Evolutionary conservation across 2,113 vertebrate genomes (phyloP), one percentile per base, ranked within the genome.

Genomic region (Hassar affinis): DNA sequence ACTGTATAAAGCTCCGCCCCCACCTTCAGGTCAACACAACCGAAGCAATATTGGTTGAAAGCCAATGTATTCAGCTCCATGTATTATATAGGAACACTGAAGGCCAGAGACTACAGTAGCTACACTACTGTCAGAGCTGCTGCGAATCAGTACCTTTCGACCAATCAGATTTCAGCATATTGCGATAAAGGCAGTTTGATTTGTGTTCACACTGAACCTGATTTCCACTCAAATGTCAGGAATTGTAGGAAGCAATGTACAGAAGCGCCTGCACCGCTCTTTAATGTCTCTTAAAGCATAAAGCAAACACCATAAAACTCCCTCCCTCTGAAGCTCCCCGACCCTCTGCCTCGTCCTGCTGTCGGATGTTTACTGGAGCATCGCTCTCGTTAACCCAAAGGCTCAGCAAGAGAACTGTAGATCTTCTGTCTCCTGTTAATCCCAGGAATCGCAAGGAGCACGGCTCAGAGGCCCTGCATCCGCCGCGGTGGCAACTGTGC

Each of bases 281-380:
- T 57, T 61, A 14, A 11, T 12, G 3, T 62, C 61, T 62, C 57
- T 10, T 59, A 20, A 56, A 59, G 3, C 57, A 17, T 30, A 62
- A 11, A 11, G 4, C 35, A 10, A 3, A 68, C 4, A n/a, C n/a
- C n/a, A n/a, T n/a, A n/a, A n/a, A n/a, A n/a, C 5, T 11, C 18
- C 9, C 5, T 2, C 62, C 18, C 9, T 49, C 47, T 1, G 27
- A 35, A 18, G 6, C 27, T 25, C 74, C 12, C 22, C 8, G 51
- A 54, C 49, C 27, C 2, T 9, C 1, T 20, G 51, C 51, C 12
- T 30, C 12, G 47, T 38, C 72, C 51, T 27, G 45, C 22, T 35
- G 47, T 54, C 38, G 30, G 51, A 59, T 85, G 56, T 85, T 85
- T 77, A 85, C 74, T 20, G 72, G 66, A 85, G 79, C 49, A 68